phyloP scores from a whole-genome alignment of 1,140 invertebrate genomes.

The Danaus plexippus region DNA sequence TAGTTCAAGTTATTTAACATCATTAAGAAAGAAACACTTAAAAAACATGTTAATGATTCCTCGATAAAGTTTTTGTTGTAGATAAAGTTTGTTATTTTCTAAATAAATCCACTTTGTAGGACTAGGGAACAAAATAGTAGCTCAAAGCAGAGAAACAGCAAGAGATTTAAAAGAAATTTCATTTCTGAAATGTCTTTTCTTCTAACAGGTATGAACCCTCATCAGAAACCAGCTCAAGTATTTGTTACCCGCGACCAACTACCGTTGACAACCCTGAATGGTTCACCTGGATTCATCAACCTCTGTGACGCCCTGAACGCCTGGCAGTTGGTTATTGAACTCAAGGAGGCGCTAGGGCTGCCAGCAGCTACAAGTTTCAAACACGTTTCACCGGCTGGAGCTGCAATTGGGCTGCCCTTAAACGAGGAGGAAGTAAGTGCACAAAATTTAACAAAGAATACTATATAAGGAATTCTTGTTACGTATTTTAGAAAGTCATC shows the following conservation, averaged over 20 bases:
- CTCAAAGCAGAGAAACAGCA: no score
- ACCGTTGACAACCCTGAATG: conserved; percentile 93
- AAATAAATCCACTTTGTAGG: no score
- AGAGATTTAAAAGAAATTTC: no score
- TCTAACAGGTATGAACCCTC: conserved; percentile 89
- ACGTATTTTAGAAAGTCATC: no score
- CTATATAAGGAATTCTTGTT: no score
- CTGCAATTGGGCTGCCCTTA: conserved; percentile 89
- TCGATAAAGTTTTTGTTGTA: no score
- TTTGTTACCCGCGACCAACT: conserved; percentile 86
- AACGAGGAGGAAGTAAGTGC: conserved; percentile 73
- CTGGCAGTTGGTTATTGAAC: conserved; percentile 95
- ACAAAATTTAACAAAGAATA: conserved; percentile 1
- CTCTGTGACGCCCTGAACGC: conserved; percentile 97
- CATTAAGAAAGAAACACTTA: no score
- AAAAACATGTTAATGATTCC: no score
- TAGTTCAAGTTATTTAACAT: no score
- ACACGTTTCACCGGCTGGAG: conserved; percentile 97
- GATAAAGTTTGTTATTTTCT: no score
- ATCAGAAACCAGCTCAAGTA: conserved; percentile 96
- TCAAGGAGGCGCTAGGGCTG: conserved; percentile 83
- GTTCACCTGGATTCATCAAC: conserved; percentile 97
- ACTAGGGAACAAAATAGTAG: no score
- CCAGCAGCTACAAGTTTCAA: conserved; percentile 98
- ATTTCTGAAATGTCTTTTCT: neutral